Percentiles rank a stretch among this genome's conserved stretches.
These are phyloP conservation scores for Kryphioiulus occultus DNA, from an alignment of 2,888 invertebrate genomes.

Conservation along the genomic window DNA sequence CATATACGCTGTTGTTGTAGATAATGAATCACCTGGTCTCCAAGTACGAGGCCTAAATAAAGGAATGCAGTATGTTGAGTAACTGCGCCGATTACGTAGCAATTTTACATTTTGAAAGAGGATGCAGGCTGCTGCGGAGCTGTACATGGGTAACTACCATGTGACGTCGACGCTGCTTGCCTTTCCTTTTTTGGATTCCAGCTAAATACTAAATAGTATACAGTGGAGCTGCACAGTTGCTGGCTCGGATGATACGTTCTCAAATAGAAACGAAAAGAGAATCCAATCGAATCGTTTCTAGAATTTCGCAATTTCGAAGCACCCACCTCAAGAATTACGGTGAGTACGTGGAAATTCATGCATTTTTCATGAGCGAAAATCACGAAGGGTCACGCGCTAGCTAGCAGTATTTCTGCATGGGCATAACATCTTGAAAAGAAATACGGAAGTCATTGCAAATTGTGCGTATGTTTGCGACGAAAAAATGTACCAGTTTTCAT, in stretches of 20 bases:
- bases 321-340: neutral
- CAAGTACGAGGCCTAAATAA: constrained; percentile 25
- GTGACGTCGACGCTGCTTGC: neutral
- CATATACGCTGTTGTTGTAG: neutral
- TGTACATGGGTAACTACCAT: constrained; percentile 26
- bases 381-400: neutral
- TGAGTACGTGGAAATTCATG: neutral
- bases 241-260: neutral
- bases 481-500: neutral
- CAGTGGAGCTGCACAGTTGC: neutral
- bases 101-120: constrained; percentile 12
- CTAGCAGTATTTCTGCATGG: neutral
- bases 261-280: neutral
- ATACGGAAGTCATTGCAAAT: neutral
- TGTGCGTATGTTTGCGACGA: neutral
- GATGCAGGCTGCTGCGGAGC: constrained; percentile 12
- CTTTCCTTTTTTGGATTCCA: constrained; percentile 14
- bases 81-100: constrained; percentile 13
- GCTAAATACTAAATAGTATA: constrained; percentile 19
- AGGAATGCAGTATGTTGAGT: constrained; percentile 31
- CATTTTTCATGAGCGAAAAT: neutral
- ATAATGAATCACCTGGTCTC: constrained; percentile 2
- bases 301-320: neutral
- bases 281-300: neutral
- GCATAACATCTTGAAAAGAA: neutral